A percentile compares a stretch with the other conserved stretches of the same genome.
Evolutionary conservation across 2,113 vertebrate species (phyloP).

Genomic region (Strix uralensis): DNA sequence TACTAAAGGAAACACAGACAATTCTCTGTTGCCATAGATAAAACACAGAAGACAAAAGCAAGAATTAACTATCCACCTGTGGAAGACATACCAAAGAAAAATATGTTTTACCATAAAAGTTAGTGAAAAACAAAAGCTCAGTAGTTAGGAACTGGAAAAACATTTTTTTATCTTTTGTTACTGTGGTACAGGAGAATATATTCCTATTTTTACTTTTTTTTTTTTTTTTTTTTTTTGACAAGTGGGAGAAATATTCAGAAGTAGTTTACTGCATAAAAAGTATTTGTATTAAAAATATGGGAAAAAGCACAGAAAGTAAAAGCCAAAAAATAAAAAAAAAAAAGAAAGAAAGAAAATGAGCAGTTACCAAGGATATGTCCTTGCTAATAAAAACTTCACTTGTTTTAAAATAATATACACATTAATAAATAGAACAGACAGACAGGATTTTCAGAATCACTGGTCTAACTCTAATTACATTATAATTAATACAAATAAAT

Average conservation of each 20-base stretch:
- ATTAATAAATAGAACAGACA: neutral
- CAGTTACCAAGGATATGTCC: neutral
- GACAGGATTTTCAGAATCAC: neutral
- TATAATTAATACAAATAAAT: neutral
- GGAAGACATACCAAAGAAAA: neutral
- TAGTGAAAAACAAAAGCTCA: neutral
- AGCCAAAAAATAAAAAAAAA: neutral
- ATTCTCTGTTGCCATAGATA: neutral
- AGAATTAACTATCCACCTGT: neutral
- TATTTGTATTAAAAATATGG: neutral
- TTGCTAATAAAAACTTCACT: neutral
- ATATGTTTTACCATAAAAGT: neutral
- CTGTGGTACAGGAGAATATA: rapidly evolving
- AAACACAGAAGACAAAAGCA: neutral
- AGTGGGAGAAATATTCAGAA: neutral
- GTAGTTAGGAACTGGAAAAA: neutral
- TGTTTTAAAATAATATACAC: neutral
- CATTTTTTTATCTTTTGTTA: neutral
- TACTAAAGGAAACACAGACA: neutral
- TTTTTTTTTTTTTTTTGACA: neutral
- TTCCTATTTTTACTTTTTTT: neutral
- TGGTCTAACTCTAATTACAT: neutral
- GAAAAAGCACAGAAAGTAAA: neutral
- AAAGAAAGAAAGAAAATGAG: neutral
- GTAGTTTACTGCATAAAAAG: neutral